A percentile compares a stretch with the other conserved stretches of the same genome.
phyloP scores from a whole-genome alignment of 2,797 vertebrate species.

The Botia almorhae region DNA sequence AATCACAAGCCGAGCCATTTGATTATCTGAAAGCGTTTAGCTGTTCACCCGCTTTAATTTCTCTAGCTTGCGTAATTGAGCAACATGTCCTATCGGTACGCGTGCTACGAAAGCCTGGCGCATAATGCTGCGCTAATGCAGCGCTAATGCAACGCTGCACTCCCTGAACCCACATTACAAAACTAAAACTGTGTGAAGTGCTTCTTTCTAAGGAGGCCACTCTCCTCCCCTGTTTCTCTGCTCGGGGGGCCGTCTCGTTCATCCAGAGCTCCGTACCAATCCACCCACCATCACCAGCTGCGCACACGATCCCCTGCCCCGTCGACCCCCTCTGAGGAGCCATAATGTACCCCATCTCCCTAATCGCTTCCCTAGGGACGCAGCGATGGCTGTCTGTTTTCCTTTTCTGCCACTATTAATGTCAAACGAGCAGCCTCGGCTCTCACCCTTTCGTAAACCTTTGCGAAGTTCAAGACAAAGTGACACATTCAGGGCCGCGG shows the following conservation, averaged over 20 bases:
- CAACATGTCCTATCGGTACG: neutral
- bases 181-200: constrained; percentile 34
- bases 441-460: neutral
- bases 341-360: constrained; percentile 15
- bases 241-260: constrained; percentile 35
- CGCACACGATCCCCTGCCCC: neutral
- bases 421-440: constrained; percentile 31
- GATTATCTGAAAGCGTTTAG: constrained; percentile 50
- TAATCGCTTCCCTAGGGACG: constrained; percentile 13
- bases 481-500: constrained; percentile 46
- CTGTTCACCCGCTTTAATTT: constrained; percentile 48
- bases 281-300: constrained; percentile 8
- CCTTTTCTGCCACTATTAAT: constrained; percentile 5
- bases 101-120: constrained; percentile 21
- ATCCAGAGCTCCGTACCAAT: constrained; percentile 19
- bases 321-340: neutral
- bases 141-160: constrained; percentile 50
- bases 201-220: constrained; percentile 44
- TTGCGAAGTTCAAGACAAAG: constrained; percentile 40
- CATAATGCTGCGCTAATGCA: constrained; percentile 46
- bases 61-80: neutral
- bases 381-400: constrained; percentile 18
- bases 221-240: constrained; percentile 33
- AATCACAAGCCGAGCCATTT: constrained; percentile 47
- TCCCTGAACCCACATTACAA: constrained; percentile 45